Evolutionary conservation across 2,797 vertebrate species (phyloP), one percentile per base, ranked within the genome.

Genomic region (Todus mexicanus): DNA sequence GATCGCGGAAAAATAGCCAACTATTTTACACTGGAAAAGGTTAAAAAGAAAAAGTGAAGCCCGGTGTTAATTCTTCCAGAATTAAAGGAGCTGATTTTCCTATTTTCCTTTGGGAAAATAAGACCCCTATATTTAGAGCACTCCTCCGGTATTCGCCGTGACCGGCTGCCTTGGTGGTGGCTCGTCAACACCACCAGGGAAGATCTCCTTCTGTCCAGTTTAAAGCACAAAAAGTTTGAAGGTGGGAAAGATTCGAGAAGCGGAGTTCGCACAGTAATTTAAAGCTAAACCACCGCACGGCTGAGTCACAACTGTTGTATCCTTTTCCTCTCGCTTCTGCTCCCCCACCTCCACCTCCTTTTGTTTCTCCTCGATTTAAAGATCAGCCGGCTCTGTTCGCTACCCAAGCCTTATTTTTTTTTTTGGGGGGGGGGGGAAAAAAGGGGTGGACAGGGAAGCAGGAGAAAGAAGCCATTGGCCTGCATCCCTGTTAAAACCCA

Each of bases 401-500:
- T 43, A 53, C 7, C 63, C 38, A 40, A n/a, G 48, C 11, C 50
- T 70, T 45, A 54, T 87, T 86, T 68, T 29, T 22, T 8, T 9
- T n/a, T n/a, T n/a, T n/a, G n/a, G 48, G 48, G 43, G 6, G 53
- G 12, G 27, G 0, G 35, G 29, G 38, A 26, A 35, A 20, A 20
- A 68, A 61, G 25, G 64, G 51, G 69, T 47, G 0, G 26, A 15
- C 3, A 45, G 85, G 37, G 38, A 71, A 69, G 59, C 71, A 64
- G 60, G 70, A 47, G 64, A 89, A 91, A 70, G 78, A 53, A 88
- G 77, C 2, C 5, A 33, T 9, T 47, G 69, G 93, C 92, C 95
- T 91, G 54, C 37, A 87, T 78, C 93, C 91, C 95, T 25, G 48
- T 33, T 78, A 75, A 94, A 96, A 63, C 85, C 94, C 69, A 63